These are phyloP conservation scores for Eptesicus fuscus DNA, from an alignment of 2,113 vertebrate species.

Conservation along the genomic window DNA sequence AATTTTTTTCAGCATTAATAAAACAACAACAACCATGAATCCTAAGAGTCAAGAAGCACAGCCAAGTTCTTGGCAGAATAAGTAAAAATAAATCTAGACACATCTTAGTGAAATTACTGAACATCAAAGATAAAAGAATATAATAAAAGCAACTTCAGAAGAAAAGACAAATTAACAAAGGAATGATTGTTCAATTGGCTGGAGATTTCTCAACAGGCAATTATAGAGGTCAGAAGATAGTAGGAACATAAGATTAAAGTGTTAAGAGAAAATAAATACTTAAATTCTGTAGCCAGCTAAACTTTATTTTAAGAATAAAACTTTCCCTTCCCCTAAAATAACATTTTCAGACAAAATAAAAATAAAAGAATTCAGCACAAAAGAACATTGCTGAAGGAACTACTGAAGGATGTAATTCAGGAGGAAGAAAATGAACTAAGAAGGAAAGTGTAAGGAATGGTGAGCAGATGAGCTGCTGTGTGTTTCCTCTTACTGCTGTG, in stretches of 20 bases:
- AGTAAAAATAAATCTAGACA: conserved; percentile 15
- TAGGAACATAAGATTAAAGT: background rate
- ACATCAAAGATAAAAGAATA: background rate
- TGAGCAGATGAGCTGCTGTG: background rate
- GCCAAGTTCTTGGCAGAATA: background rate
- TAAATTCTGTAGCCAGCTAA: background rate
- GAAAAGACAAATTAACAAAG: background rate
- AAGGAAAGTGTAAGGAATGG: background rate
- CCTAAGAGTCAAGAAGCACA: background rate
- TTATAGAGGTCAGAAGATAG: background rate
- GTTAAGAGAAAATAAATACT: background rate
- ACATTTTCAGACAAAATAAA: conserved; percentile 1
- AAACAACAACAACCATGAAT: background rate
- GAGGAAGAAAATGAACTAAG: background rate
- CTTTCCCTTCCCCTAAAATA: background rate
- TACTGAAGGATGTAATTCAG: background rate
- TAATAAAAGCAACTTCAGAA: background rate
- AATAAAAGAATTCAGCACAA: background rate
- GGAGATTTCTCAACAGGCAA: background rate
- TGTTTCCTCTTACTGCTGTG: background rate
- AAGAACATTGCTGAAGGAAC: background rate
- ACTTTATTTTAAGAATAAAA: conserved; percentile 6
- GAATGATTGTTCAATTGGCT: background rate
- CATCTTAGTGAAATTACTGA: background rate
- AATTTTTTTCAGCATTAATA: background rate